A percentile compares a stretch with the other conserved stretches of the same genome.
Conservation (phyloP, 2,888 invertebrate species). For the Eupithecia subumbrata region DNA sequence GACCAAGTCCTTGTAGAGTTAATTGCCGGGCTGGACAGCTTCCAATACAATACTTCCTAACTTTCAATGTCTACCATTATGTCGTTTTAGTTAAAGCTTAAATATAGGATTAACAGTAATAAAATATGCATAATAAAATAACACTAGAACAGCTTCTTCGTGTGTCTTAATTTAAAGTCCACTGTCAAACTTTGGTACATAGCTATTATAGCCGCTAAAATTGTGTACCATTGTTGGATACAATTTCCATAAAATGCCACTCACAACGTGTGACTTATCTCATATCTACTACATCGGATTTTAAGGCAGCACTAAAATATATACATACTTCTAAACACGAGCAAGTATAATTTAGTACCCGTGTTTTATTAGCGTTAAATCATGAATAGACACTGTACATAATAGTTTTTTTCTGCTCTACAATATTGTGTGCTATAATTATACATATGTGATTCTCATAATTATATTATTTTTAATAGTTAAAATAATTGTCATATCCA, state of each 20-base stretch:
- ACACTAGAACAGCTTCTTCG: neutral
- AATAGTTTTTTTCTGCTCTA: conserved; percentile 22
- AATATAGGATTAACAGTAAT: neutral
- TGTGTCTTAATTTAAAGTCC: neutral
- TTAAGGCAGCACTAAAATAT: conserved; percentile 6
- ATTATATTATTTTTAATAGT: conserved; percentile 23
- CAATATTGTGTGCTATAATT: conserved; percentile 28
- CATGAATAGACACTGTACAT: conserved; percentile 21
- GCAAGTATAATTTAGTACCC: conserved; percentile 1
- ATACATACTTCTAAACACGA: neutral
- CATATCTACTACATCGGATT: neutral
- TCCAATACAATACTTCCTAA: conserved; percentile 6
- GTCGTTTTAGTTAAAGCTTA: neutral
- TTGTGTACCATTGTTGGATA: neutral
- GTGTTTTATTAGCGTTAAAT: conserved; percentile 1
- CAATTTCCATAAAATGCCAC: neutral
- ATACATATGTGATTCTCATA: conserved; percentile 24
- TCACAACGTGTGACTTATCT: neutral
- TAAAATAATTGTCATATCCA: conserved; percentile 35
- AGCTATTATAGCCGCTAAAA: neutral
- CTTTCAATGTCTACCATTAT: neutral
- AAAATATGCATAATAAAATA: neutral
- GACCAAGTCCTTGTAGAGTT: neutral
- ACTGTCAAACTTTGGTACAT: neutral
- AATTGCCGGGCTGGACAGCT: neutral